Evolutionary conservation across 2,888 invertebrate genomes (phyloP).

Genomic region (Apodemia duryi): DNA sequence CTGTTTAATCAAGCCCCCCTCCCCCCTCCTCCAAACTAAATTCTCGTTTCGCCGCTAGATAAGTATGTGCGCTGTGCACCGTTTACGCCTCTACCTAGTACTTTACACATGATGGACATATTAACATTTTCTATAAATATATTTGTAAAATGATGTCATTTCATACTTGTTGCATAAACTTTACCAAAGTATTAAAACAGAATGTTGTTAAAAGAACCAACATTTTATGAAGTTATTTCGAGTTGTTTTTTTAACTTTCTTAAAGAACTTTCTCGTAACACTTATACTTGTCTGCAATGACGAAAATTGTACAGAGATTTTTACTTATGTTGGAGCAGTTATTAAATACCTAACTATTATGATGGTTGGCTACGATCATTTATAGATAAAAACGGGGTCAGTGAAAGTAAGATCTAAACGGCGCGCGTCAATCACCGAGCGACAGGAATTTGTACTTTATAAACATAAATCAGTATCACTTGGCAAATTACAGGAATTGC

Average conservation of each 20-base stretch:
- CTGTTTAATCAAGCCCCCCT: too few species aligned
- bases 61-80: too few species aligned
- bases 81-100: too few species aligned
- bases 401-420: constrained; percentile 15
- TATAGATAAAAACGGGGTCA: constrained; percentile 16
- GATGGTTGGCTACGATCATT: background rate
- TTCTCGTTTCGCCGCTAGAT: too few species aligned
- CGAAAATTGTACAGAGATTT: constrained; percentile 15
- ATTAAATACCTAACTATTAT: background rate
- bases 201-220: background rate
- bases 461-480: too few species aligned
- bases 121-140: too few species aligned
- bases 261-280: background rate
- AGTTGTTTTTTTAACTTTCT: background rate
- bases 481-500: too few species aligned
- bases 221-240: background rate
- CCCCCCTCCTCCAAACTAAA: too few species aligned
- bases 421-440: constrained; percentile 7
- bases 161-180: too few species aligned
- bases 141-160: too few species aligned
- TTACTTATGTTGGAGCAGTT: background rate
- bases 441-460: background rate
- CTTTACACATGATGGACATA: too few species aligned
- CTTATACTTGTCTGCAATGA: background rate
- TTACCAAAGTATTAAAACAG: too few species aligned